Evolutionary conservation across 2,113 vertebrate species (phyloP), one percentile per base, ranked within the genome.

Genomic region (Toxotes jaculatrix): DNA sequence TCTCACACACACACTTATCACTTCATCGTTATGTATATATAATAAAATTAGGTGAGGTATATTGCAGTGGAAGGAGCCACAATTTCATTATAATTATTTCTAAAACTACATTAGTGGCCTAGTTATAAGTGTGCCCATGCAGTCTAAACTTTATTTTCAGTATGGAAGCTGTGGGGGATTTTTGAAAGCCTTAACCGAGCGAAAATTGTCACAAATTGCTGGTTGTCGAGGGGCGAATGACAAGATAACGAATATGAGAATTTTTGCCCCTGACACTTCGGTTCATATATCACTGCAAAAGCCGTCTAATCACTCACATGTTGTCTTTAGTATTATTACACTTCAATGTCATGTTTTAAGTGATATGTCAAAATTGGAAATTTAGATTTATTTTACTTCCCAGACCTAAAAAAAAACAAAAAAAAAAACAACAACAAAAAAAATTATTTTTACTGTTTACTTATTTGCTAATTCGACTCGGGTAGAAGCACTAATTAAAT

Each of bases 211-310:
- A 68, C 85, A 90, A 87, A 86, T 86, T 80, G 65, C 71, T 80
- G 51, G 71, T 82, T 87, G 87, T 83, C 77, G 59, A 63, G 19
- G 61, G 77, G 38, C 72, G 13, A 74, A 42, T 83, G 82, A 91
- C 80, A 81, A 79, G 74, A 88, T 77, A 84, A 85, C 71, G 74
- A 87, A 80, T 84, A 80, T 79, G 75, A 67, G 62, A 74, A 68
- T 34, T 83, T 61, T 78, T 69, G 67, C 84, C 72, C 79, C 74
- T 83, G 80, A 87, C 82, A 84, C 77, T 63, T 83, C 77, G 42
- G 34, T 76, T 86, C 70, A 85, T 85, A 77, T 65, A 78, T 87
- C 79, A 83, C 19, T 57, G 72, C 71, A 40, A 45, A 64, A 38
- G 12, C 34, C 56, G 36, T 21, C 42, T 75, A 77, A 69, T 85